Conservation (phyloP, 2,113 vertebrate species). For the Strix aluco region DNA sequence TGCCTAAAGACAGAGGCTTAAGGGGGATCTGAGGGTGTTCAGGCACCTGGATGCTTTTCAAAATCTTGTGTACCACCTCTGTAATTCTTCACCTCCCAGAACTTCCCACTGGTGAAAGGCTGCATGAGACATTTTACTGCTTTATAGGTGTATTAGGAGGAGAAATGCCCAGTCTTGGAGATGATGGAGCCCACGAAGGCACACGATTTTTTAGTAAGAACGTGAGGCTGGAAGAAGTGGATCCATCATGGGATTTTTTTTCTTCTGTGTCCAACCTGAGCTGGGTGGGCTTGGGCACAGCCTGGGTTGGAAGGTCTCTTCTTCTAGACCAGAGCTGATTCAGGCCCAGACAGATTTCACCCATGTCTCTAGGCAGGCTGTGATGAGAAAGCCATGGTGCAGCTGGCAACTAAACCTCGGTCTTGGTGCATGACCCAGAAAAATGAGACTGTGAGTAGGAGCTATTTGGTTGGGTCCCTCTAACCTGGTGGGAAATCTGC, state of each 20-base stretch:
- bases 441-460: neutral
- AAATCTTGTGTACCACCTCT: neutral
- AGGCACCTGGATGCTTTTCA: neutral
- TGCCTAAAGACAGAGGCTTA: neutral
- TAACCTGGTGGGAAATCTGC: neutral
- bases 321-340: neutral
- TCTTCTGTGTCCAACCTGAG: neutral
- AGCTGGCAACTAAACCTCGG: rapidly evolving
- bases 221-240: neutral
- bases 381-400: neutral
- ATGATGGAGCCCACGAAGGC: neutral
- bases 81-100: neutral
- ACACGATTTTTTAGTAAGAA: neutral
- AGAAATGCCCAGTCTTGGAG: neutral
- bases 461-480: neutral
- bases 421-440: neutral
- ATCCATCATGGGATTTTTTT: neutral
- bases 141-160: neutral
- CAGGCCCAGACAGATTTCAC: neutral
- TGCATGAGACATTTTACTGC: neutral
- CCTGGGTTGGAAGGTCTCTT: neutral
- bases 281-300: neutral
- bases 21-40: neutral
- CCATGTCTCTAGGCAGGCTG: neutral
- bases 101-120: neutral